Conservation (phyloP, 2,113 vertebrate genomes). For the Sciurus niger region DNA sequence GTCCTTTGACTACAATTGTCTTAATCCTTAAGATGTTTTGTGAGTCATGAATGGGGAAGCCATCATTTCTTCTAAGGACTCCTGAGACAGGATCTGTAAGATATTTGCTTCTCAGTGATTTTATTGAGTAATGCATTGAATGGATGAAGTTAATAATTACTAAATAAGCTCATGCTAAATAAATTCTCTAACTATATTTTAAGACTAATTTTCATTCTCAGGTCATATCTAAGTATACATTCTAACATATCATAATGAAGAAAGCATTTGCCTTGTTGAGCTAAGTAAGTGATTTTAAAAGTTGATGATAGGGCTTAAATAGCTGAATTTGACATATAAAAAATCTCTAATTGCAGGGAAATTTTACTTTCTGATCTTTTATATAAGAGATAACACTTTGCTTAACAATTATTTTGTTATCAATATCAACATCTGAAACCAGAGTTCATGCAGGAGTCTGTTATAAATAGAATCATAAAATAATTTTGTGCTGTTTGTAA, state of each 20-base stretch:
- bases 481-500: not conserved
- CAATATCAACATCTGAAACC: constrained; percentile 36
- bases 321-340: not conserved
- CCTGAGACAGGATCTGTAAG: constrained; percentile 58
- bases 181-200: constrained; percentile 59
- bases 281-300: not conserved
- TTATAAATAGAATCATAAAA: constrained; percentile 50
- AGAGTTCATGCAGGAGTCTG: not conserved
- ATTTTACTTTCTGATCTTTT: constrained; percentile 44
- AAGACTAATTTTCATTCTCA: not conserved
- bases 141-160: constrained; percentile 68
- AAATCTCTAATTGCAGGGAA: not conserved
- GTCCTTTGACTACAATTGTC: constrained; percentile 74
- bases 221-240: not conserved
- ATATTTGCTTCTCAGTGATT: constrained; percentile 60
- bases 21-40: constrained; percentile 78
- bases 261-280: constrained; percentile 22
- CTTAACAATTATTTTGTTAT: constrained; percentile 55
- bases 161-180: constrained; percentile 49
- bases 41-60: constrained; percentile 66
- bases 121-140: constrained; percentile 66
- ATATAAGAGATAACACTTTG: not conserved
- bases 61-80: constrained; percentile 73
- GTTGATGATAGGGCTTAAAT: not conserved
- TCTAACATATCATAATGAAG: constrained; percentile 29